Evolutionary conservation across 2,888 invertebrate genomes (phyloP), one percentile per base, ranked within the genome.

Genomic region (Volucella inanis): DNA sequence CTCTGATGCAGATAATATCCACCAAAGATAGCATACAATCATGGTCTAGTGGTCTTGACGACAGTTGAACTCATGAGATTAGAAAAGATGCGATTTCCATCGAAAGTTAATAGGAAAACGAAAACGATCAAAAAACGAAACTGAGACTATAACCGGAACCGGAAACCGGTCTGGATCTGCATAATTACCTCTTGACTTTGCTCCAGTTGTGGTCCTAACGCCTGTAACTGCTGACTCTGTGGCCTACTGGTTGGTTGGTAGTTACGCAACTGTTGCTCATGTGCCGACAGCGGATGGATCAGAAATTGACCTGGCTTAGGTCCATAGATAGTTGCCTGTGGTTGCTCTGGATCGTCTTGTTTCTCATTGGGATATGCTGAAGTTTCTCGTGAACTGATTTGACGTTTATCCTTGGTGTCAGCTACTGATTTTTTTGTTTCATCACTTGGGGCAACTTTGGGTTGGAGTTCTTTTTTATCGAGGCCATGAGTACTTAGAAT

Each of bases 321-420:
- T 1, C 91, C 90, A 72, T 91, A 92, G 68, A 91, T 90, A 0
- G 90, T 91, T 87, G 91, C 92, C 87, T 91, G 90, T 9, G 90
- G 90, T 75, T 90, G 90, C 88, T 91, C 91, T 52, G 90, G 91
- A 88, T 91, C 91, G 87, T 91, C 91, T 59, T 87, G 87, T 47
- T 83, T 81, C 11, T 78, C 82, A 88, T 91, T 91, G 39, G 91
- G 89, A 89, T 90, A 91, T 8, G 89, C 76, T 12, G 88, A 76
- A 15, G 91, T 91, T 74, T 91, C 90, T 83, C 91, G 90, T 54
- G 89, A 88, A 72, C 89, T 89, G 77, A 91, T 89, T 88, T 91
- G 91, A 75, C 91, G 89, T 87, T 91, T 91, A 85, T 91, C 92
- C 88, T 91, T 91, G 71, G 89, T 86, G 39, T 86, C 88, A 67